Percentiles rank a stretch among this genome's conserved stretches.
Conservation (phyloP, 1,140 invertebrate genomes). For the Zaprionus tsacasi region DNA sequence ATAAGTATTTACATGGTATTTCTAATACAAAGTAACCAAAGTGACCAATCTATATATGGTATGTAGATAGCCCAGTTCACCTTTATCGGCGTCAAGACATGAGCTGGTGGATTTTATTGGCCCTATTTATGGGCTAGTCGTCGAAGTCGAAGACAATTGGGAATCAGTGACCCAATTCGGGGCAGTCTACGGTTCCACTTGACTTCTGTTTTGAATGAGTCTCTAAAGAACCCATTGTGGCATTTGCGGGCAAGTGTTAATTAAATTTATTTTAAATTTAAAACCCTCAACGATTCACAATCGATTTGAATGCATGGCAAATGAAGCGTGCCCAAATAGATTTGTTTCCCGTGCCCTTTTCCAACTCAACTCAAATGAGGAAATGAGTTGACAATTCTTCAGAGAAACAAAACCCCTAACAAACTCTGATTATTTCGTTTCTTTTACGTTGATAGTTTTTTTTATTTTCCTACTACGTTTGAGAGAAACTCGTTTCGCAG, state of each 20-base stretch:
- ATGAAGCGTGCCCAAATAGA: slow-evolving; percentile 73
- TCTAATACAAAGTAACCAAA: slow-evolving; percentile 7
- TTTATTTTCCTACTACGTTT: slow-evolving; percentile 39
- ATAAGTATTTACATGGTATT: background rate
- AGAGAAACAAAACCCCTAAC: background rate
- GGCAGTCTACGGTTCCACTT: slow-evolving; percentile 44
- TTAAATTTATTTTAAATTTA: slow-evolving; percentile 67
- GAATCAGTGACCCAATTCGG: slow-evolving; percentile 72
- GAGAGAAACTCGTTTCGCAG: slow-evolving; percentile 62
- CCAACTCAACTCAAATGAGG: slow-evolving; percentile 7
- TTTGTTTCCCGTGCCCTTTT: slow-evolving; percentile 49
- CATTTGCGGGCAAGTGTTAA: slow-evolving; percentile 65
- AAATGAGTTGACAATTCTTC: slow-evolving; percentile 63
- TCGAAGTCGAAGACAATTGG: slow-evolving; percentile 39
- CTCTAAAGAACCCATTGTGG: slow-evolving; percentile 41
- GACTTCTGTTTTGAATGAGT: slow-evolving; percentile 29
- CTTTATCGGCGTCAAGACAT: slow-evolving; percentile 53
- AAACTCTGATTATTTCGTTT: slow-evolving; percentile 18
- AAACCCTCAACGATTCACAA: slow-evolving; percentile 22
- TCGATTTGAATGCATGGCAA: slow-evolving; percentile 57
- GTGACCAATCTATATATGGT: slow-evolving; percentile 18
- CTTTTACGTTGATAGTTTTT: background rate
- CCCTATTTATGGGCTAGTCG: slow-evolving; percentile 19
- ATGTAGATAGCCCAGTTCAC: slow-evolving; percentile 26
- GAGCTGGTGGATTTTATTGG: slow-evolving; percentile 33